Evolutionary conservation across 2,113 vertebrate genomes (phyloP).

Genomic region (Anarhynchus alexandrinus): DNA sequence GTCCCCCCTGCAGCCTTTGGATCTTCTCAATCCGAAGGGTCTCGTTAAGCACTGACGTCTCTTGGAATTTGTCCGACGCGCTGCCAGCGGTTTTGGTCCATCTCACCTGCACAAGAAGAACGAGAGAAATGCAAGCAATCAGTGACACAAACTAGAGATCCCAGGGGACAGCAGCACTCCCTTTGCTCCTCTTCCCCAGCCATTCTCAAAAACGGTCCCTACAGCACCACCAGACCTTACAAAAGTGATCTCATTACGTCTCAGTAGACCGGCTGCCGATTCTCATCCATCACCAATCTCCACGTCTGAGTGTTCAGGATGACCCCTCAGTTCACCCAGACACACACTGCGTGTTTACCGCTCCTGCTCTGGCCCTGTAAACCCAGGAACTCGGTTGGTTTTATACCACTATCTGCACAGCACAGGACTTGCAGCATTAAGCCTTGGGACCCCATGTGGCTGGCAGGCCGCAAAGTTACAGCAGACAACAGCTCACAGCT

Average conservation of each 20-base stretch:
- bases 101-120: conserved; percentile 79
- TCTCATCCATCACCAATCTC: neutral
- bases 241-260: neutral
- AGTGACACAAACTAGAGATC: neutral
- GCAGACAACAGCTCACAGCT: neutral
- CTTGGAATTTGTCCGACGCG: conserved; percentile 97
- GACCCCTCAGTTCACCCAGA: neutral
- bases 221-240: neutral
- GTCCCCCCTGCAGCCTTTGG: conserved; percentile 92
- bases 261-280: neutral
- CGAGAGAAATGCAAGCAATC: neutral
- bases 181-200: neutral
- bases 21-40: conserved; percentile 93
- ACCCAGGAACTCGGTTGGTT: neutral
- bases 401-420: neutral
- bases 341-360: neutral
- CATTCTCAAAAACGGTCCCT: neutral
- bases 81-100: conserved; percentile 98
- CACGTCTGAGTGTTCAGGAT: fast-evolving
- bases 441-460: neutral
- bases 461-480: neutral
- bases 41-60: conserved; percentile 96
- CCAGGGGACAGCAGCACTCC: neutral
- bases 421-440: neutral
- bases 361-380: neutral